Evolutionary conservation across 2,888 invertebrate genomes (phyloP), one percentile per base, ranked within the genome.

Genomic region (Rhynchonema sp.): DNA sequence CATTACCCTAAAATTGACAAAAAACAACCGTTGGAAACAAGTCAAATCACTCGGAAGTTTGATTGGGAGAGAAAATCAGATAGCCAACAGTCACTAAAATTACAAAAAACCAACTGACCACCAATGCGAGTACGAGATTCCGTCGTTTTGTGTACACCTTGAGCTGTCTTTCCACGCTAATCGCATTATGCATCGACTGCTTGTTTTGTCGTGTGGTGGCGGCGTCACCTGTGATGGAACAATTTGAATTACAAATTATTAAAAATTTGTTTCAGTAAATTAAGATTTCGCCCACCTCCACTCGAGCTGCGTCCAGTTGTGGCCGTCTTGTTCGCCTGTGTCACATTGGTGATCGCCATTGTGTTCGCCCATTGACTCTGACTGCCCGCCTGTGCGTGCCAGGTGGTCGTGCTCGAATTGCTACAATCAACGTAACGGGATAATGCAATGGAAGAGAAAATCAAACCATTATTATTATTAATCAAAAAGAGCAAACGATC

Each of bases 91-190:
- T 22, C 38, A 56, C 22, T 22, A 55, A 3, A 57, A 57, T 6
- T 46, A 25, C 23, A 2, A 55, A 20, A 23, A 2, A n/a, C 1
- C 20, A 49, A 49, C 29, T 6, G 29, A n/a, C 54, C 9, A 25
- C 54, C n/a, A 54, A 23, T 68, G 91, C 87, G 46, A 98, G 76
- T 66, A 98, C 91, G 1, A 98, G 81, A 75, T 89, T 92, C 61
- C 96, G 79, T 72, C 92, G 92, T 74, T 85, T 84, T 65, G 91
- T 84, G 74, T 92, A 96, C 70, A 92, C 90, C 57, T 64, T 66
- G 26, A 69, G 63, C 53, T 68, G 67, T 23, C 63, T 59, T 55
- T 70, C 70, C 17, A 63, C 63, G 30, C n/a, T n/a, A n/a, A n/a
- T n/a, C n/a, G n/a, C n/a, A n/a, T n/a, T n/a, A n/a, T n/a, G n/a